Conservation (phyloP, 2,113 vertebrate genomes). For the Rhinichthys klamathensis region DNA sequence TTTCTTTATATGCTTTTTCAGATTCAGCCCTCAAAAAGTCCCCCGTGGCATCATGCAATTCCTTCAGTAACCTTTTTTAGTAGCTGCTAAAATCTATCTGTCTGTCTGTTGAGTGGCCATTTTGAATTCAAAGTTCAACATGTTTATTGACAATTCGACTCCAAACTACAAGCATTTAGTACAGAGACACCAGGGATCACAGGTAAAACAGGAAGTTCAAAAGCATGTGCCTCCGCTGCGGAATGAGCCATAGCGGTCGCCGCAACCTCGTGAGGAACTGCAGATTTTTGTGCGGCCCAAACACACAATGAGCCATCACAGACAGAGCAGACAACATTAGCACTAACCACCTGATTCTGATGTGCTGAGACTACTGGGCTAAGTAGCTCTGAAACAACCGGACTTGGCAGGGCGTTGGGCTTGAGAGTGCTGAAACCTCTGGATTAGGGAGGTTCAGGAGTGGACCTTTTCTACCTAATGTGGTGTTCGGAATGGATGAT, state of each 20-base stretch:
- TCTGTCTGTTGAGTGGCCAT: constrained; percentile 37
- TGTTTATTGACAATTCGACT: not conserved
- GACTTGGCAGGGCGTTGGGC: not conserved
- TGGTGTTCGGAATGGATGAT: not conserved
- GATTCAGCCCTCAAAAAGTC: not conserved
- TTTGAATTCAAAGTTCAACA: not conserved
- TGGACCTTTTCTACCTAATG: not conserved
- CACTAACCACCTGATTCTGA: too few species aligned
- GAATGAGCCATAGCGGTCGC: too few species aligned
- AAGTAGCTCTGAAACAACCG: too few species aligned
- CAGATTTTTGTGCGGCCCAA: too few species aligned
- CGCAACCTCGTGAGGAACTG: too few species aligned
- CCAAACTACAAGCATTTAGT: not conserved
- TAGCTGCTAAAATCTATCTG: not conserved
- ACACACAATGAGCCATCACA: too few species aligned
- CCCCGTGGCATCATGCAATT: not conserved
- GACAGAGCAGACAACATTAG: too few species aligned
- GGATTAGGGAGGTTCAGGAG: not conserved
- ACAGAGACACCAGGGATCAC: too few species aligned
- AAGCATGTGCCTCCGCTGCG: too few species aligned
- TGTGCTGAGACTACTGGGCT: too few species aligned
- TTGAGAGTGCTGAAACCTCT: not conserved
- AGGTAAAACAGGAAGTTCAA: too few species aligned
- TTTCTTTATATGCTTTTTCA: not conserved
- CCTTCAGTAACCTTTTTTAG: not conserved